Evolutionary conservation across 1,140 invertebrate genomes (phyloP).

Genomic region (Drosophila orena): DNA sequence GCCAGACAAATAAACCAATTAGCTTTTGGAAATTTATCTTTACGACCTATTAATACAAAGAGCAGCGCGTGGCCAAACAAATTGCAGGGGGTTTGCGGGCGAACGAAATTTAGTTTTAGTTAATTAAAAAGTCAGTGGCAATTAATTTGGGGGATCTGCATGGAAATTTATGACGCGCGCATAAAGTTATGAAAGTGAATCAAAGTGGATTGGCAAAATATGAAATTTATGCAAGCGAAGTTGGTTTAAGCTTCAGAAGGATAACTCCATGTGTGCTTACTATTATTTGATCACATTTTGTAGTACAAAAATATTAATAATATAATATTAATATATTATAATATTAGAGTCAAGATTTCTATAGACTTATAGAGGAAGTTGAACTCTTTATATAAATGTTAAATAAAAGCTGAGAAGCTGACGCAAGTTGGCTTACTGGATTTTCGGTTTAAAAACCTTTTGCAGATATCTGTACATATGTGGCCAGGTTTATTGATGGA

Average conservation of each 20-base stretch:
- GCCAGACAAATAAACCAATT: constrained; percentile 69
- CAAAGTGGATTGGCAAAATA: constrained; percentile 30
- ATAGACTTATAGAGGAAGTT: too few relatives aligned
- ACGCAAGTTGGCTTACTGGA: constrained; percentile 8
- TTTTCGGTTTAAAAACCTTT: neutral
- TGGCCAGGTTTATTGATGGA: constrained; percentile 13
- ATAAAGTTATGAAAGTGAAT: constrained; percentile 53
- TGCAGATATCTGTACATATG: neutral
- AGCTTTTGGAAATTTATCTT: constrained; percentile 72
- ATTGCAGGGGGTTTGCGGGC: neutral
- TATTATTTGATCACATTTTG: neutral
- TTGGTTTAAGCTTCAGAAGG: neutral
- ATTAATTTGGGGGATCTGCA: constrained; percentile 59
- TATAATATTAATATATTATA: too few relatives aligned
- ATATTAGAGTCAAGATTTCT: too few relatives aligned
- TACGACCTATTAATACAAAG: constrained; percentile 75
- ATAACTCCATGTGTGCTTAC: neutral
- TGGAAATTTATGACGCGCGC: constrained; percentile 58
- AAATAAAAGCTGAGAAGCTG: neutral
- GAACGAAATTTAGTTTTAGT: constrained; percentile 65
- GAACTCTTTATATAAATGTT: too few relatives aligned
- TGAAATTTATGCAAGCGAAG: constrained; percentile 2
- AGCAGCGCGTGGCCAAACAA: constrained; percentile 51
- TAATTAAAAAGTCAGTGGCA: constrained; percentile 79
- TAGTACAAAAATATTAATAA: too few relatives aligned